Percentiles rank a stretch among this genome's conserved stretches.
These are phyloP conservation scores for Cephus runcator DNA, from an alignment of 2,888 invertebrate genomes.

Conservation along the genomic window DNA sequence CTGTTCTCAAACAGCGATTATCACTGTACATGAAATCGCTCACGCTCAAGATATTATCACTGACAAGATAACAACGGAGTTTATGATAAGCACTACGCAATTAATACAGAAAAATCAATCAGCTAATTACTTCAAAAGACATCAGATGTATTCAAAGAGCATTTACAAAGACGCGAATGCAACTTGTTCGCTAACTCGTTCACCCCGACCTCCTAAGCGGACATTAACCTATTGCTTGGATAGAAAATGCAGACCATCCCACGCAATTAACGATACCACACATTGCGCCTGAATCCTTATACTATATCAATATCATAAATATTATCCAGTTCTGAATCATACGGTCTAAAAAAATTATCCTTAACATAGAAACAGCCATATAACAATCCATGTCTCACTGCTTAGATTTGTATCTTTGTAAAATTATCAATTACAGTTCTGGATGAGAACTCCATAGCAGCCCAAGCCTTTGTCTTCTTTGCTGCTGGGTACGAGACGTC, in stretches of 20 bases:
- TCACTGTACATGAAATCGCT: background rate
- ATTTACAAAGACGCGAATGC: background rate
- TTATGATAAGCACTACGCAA: background rate
- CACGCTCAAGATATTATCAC: background rate
- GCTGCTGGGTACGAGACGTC: constrained; percentile 61
- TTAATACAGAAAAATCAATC: background rate
- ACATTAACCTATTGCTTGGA: background rate
- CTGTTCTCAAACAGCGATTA: background rate
- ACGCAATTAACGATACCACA: background rate
- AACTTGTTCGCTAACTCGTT: background rate
- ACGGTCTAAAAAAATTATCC: background rate
- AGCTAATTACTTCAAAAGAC: background rate
- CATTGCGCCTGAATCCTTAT: background rate
- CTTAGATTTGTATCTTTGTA: constrained; percentile 15
- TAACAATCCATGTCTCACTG: background rate
- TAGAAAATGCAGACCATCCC: background rate
- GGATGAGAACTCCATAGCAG: constrained; percentile 56
- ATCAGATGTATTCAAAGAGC: background rate
- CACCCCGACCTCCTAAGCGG: background rate
- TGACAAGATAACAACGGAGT: background rate
- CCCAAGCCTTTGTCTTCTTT: constrained; percentile 62
- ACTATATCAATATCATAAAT: background rate
- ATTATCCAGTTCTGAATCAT: background rate
- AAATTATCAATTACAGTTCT: constrained; percentile 38
- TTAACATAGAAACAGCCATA: background rate